These are phyloP conservation scores for Takifugu ocellatus DNA, from an alignment of 2,797 vertebrate species.

Conservation along the genomic window DNA sequence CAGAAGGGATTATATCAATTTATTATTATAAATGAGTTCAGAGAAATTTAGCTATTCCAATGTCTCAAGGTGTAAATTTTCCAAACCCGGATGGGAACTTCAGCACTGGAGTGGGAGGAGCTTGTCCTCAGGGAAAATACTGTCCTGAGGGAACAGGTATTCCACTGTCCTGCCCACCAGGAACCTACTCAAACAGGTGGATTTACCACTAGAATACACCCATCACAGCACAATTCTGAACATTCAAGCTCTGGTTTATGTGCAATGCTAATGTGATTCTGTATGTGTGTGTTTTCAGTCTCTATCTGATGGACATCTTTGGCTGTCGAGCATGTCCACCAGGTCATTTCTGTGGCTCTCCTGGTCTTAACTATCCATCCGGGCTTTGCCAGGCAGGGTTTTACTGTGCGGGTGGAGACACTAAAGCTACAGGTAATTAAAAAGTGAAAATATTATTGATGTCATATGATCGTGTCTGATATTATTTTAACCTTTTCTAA, in stretches of 20 bases:
- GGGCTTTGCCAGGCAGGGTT: slow-evolving; percentile 84
- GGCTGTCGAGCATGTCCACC: slow-evolving; percentile 80
- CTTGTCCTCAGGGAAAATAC: slow-evolving; percentile 85
- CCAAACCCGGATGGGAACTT: slow-evolving; percentile 77
- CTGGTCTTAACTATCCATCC: slow-evolving; percentile 80
- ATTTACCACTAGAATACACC: slow-evolving; percentile 1
- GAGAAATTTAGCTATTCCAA: slow-evolving; percentile 9
- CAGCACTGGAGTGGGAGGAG: slow-evolving; percentile 80
- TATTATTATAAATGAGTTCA: background rate
- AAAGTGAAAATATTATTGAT: background rate
- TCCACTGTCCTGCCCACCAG: slow-evolving; percentile 81
- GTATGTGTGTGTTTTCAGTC: slow-evolving; percentile 57
- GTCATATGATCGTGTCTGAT: background rate
- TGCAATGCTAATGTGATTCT: background rate
- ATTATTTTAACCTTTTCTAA: too few species aligned
- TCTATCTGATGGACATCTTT: slow-evolving; percentile 67
- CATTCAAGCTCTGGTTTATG: background rate
- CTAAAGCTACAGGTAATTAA: slow-evolving; percentile 70
- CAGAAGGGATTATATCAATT: background rate
- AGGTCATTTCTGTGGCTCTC: slow-evolving; percentile 79
- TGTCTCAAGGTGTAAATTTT: slow-evolving; percentile 80
- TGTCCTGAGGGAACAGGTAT: slow-evolving; percentile 82
- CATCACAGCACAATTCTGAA: background rate
- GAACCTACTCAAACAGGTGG: slow-evolving; percentile 87
- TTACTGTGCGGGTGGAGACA: slow-evolving; percentile 81